Percentiles rank a stretch among this genome's conserved stretches.
Conservation (phyloP, 2,888 invertebrate species). For the Oxytorus armatus region DNA sequence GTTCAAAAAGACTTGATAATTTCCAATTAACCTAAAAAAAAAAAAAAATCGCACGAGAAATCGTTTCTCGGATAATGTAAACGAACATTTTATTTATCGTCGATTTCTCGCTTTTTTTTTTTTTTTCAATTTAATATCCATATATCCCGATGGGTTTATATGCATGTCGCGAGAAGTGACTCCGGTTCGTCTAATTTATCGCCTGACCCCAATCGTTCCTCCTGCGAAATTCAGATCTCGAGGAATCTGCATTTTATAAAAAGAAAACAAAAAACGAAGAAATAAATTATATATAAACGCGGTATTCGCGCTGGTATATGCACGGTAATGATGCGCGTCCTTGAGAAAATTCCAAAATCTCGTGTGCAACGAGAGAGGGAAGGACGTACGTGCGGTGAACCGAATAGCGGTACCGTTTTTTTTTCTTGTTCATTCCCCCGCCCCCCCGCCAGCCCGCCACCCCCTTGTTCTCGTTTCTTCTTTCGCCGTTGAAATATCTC, state of each 20-base stretch:
- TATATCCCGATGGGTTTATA: too few species aligned
- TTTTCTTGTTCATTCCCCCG: too few species aligned
- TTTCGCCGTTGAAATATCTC: not conserved
- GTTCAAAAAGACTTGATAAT: not conserved
- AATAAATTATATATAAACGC: not conserved
- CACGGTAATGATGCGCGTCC: slow-evolving; percentile 39
- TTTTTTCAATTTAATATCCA: not conserved
- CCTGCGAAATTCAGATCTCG: not conserved
- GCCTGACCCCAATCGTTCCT: slow-evolving; percentile 6
- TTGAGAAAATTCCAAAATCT: slow-evolving; percentile 54
- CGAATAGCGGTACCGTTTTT: slow-evolving; percentile 45
- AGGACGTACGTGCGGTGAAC: slow-evolving; percentile 37
- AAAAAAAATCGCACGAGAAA: too few species aligned
- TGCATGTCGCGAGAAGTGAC: not conserved
- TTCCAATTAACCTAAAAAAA: not conserved
- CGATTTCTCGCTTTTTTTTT: slow-evolving; percentile 17
- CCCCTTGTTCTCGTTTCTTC: slow-evolving; percentile 7
- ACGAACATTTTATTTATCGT: not conserved
- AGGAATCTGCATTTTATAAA: slow-evolving; percentile 12
- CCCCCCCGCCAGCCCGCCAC: too few species aligned
- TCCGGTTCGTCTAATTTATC: slow-evolving; percentile 29
- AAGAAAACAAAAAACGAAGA: not conserved
- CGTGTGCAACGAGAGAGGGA: slow-evolving; percentile 9
- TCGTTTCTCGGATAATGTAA: slow-evolving; percentile 3
- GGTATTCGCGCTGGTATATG: not conserved